Evolutionary conservation across 2,888 invertebrate genomes (phyloP).

Genomic region (Tigriopus californicus): DNA sequence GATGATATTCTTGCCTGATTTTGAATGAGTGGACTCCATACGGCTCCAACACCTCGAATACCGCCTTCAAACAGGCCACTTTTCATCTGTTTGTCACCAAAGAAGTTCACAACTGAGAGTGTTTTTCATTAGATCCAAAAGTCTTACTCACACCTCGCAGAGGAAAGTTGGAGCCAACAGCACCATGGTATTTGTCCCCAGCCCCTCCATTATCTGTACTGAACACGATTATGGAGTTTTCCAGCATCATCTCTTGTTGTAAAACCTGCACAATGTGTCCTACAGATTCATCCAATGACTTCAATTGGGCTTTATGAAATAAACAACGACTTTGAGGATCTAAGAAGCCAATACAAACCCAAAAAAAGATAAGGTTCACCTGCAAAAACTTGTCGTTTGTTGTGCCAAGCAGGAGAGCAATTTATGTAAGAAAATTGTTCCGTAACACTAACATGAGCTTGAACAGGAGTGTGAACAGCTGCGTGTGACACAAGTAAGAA

Average conservation of each 20-base stretch:
- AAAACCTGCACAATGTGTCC: constrained; percentile 53
- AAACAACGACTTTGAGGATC: constrained; percentile 19
- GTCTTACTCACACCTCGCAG: constrained; percentile 34
- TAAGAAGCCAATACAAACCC: too few species aligned
- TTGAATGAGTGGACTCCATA: constrained; percentile 51
- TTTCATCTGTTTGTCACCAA: constrained; percentile 48
- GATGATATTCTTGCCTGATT: constrained; percentile 41
- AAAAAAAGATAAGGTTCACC: too few species aligned
- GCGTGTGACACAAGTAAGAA: constrained; percentile 73
- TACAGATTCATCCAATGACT: constrained; percentile 62
- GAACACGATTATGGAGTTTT: constrained; percentile 65
- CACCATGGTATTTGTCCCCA: constrained; percentile 45
- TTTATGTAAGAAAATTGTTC: constrained; percentile 45
- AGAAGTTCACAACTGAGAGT: too few species aligned
- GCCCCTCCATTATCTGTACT: constrained; percentile 75
- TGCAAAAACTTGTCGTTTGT: too few species aligned
- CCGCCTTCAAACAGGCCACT: constrained; percentile 87
- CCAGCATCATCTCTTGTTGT: constrained; percentile 42
- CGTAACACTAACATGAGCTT: constrained; percentile 51
- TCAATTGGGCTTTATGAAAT: constrained; percentile 48
- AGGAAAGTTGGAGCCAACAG: constrained; percentile 45
- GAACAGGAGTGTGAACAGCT: constrained; percentile 69
- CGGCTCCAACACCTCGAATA: constrained; percentile 51
- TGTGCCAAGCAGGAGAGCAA: too few species aligned
- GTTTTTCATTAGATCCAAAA: too few species aligned